Conservation (phyloP, 2,113 vertebrate genomes). For the Halichoeres trimaculatus region DNA sequence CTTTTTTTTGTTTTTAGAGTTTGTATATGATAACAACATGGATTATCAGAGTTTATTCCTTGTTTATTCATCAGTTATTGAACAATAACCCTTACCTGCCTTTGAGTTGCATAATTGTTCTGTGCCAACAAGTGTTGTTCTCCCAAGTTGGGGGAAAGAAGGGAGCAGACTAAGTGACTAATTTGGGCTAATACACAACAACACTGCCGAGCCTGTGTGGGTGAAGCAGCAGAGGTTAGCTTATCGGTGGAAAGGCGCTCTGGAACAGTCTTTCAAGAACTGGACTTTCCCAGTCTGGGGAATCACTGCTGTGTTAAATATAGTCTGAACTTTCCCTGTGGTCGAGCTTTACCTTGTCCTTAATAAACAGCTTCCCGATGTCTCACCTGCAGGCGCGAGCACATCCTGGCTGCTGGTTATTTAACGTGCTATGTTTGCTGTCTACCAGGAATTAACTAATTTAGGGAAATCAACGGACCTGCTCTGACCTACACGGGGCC, state of each 20-base stretch:
- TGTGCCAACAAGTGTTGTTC: neutral
- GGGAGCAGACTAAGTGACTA: neutral
- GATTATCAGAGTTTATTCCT: neutral
- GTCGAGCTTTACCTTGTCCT: neutral
- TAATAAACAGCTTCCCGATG: conserved; percentile 21
- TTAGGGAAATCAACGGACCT: conserved; percentile 10
- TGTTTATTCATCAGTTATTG: neutral
- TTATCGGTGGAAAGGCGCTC: conserved; percentile 9
- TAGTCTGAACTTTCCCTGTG: conserved; percentile 36
- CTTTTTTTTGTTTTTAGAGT: neutral
- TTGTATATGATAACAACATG: neutral
- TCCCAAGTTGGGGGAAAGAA: neutral
- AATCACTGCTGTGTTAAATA: conserved; percentile 43
- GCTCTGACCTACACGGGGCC: conserved; percentile 19
- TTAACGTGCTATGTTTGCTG: conserved; percentile 34
- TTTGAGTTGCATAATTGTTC: conserved; percentile 38
- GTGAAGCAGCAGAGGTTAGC: neutral
- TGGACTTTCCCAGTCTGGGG: conserved; percentile 57
- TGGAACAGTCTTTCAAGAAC: conserved; percentile 2
- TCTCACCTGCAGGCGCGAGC: conserved; percentile 7
- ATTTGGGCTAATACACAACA: neutral
- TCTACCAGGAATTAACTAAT: neutral
- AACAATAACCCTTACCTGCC: neutral
- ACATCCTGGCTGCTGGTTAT: conserved; percentile 16
- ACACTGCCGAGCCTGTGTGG: neutral